Base-by-base conservation (phyloP, 2,888 invertebrate genomes). In the Mesoligia furuncula region DNA sequence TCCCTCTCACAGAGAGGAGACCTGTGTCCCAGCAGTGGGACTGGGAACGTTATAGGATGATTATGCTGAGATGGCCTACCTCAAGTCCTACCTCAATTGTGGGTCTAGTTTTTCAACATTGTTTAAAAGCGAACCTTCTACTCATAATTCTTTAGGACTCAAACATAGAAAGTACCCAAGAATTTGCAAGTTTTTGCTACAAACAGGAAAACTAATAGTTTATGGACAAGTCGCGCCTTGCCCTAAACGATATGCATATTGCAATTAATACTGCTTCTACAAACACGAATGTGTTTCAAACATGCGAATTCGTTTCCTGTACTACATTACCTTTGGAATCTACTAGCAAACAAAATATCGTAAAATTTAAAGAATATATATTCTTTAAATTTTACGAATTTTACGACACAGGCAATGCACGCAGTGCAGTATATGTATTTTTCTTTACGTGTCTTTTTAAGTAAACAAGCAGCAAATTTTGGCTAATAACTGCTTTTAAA, bases 241-340 rank as follows among this genome's bases (percentile, higher is more conserved):
- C 39, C 86, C 77, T 85, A 83, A 77, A 81, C 59, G 64, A 62
- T 71, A 77, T 79, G 76, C 65, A 76, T 78, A 81, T 71, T 64
- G 65, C 73, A 69, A 71, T n/a, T n/a, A n/a, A 81, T 61, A 27
- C 51, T 51, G 62, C 59, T 64, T 39, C 64, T 39, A 51, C 31
- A 31, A 48, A 54, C 77, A 77, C 83, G 75, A 88, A 81, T 76
- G 75, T 64, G 72, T 65, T 70, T 54, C 51, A 73, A 75, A 79
- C 84, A 88, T 68, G 84, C 80, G 59, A 84, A 66, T 71, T 39
- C 59, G 62, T 81, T 88, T 87, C 85, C 85, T 82, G 62, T 8
- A 64, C 45, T 51, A 70, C 77, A 79, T 81, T 83, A 81, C 73
- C 74, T 78, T 62, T 27, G 45, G 3, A 42, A 42, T 42, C 17